A percentile compares a stretch with the other conserved stretches of the same genome.
phyloP scores from a whole-genome alignment of 2,888 invertebrate genomes.

The Xylota segnis region DNA sequence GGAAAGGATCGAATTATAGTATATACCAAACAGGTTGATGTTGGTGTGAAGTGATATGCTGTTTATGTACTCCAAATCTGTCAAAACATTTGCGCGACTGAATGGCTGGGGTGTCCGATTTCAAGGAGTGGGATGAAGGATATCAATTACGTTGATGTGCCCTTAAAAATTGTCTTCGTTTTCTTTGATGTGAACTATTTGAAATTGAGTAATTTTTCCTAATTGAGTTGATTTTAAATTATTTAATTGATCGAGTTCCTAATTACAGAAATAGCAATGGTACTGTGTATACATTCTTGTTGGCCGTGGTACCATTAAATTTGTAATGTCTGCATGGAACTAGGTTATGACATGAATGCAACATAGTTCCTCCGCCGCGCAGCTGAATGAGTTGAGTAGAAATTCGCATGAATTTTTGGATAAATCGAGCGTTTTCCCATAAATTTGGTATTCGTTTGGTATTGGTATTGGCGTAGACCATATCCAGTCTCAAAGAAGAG shows the following conservation, averaged over 20 bases:
- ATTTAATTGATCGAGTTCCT: background rate
- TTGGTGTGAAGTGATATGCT: slow-evolving; percentile 63
- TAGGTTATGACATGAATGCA: too few relatives aligned
- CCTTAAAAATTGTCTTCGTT: background rate
- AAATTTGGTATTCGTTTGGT: too few relatives aligned
- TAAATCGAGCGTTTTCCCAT: too few relatives aligned
- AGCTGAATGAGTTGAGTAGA: too few relatives aligned
- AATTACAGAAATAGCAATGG: too few relatives aligned
- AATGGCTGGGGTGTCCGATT: slow-evolving; percentile 45
- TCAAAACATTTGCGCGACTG: slow-evolving; percentile 48
- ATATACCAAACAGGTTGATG: slow-evolving; percentile 38
- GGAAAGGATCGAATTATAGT: slow-evolving; percentile 11
- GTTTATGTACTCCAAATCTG: slow-evolving; percentile 39
- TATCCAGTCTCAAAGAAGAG: too few relatives aligned
- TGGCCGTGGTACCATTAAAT: too few relatives aligned
- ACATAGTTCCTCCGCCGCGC: too few relatives aligned
- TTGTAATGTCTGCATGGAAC: too few relatives aligned
- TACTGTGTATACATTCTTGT: too few relatives aligned
- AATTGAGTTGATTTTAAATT: slow-evolving; percentile 5
- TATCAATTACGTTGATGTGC: slow-evolving; percentile 55
- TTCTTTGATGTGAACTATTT: background rate
- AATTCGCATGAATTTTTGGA: too few relatives aligned
- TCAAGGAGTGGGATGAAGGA: slow-evolving; percentile 48
- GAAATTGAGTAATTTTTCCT: background rate
- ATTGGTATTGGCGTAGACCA: too few relatives aligned